Percentiles rank a stretch among this genome's conserved stretches.
phyloP scores from a whole-genome alignment of 2,797 vertebrate genomes.

The Chloroceryle amazona region DNA sequence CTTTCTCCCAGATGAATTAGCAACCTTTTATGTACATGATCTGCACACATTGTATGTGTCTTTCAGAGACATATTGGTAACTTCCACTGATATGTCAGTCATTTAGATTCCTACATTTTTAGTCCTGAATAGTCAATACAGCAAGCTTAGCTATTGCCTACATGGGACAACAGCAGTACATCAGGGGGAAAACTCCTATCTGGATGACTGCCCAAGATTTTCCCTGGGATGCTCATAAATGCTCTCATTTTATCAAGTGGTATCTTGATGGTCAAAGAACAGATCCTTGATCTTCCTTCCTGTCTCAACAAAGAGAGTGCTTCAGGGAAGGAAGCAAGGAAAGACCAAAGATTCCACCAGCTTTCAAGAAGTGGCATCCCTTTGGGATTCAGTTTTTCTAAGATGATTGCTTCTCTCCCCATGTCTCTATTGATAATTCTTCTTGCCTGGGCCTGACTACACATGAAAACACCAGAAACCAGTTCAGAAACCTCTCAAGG shows the following conservation, averaged over 20 bases:
- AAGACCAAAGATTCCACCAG: background rate
- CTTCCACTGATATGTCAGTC: background rate
- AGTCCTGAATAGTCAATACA: background rate
- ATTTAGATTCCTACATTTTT: background rate
- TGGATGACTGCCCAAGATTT: background rate
- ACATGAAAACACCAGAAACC: background rate
- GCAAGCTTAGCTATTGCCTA: background rate
- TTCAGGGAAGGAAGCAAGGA: slow-evolving; percentile 23
- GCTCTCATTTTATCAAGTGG: background rate
- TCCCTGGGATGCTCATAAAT: background rate
- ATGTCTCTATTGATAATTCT: background rate
- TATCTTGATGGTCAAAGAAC: background rate
- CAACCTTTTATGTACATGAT: background rate
- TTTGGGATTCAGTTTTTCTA: background rate
- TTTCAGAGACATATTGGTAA: background rate
- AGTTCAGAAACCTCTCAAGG: background rate
- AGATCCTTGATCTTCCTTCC: slow-evolving; percentile 53
- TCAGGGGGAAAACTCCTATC: background rate
- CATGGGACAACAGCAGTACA: background rate
- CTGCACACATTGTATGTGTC: background rate
- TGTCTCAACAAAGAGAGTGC: background rate
- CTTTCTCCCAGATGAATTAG: background rate
- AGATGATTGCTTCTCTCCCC: background rate
- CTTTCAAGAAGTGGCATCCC: background rate
- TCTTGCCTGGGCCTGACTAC: background rate